Percentiles rank a stretch among this genome's conserved stretches.
These are phyloP conservation scores for Agrotis puta DNA, from an alignment of 2,888 invertebrate genomes.

Conservation along the genomic window DNA sequence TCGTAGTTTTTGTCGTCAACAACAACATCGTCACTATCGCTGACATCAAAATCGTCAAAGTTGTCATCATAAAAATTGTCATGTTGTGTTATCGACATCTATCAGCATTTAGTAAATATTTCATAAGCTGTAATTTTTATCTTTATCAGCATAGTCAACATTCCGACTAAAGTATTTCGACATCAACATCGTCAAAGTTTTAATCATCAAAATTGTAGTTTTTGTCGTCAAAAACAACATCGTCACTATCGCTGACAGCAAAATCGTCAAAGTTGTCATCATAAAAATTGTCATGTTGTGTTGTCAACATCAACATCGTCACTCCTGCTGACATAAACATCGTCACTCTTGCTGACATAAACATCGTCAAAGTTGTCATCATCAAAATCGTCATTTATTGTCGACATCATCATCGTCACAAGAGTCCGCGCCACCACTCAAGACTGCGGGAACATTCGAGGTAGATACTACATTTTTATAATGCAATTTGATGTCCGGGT, in stretches of 20 bases:
- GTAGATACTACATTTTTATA: no score
- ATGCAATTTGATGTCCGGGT: no score
- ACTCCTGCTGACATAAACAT: no score
- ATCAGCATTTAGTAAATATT: background rate
- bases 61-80: background rate
- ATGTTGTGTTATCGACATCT: background rate
- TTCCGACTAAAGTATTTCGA: no score
- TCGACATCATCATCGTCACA: background rate
- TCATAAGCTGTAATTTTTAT: no score
- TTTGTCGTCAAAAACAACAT: background rate
- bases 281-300: background rate
- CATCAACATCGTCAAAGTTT: background rate
- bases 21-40: background rate
- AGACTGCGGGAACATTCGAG: background rate
- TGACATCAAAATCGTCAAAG: no score
- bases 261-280: background rate
- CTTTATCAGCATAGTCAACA: no score
- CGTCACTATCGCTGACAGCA: background rate
- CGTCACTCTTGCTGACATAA: no score
- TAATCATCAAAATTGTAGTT: background rate
- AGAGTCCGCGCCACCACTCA: background rate
- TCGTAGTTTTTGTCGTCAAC: no score
- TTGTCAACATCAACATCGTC: no score
- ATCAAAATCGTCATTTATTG: background rate
- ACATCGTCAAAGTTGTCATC: background rate